These are phyloP conservation scores for Diorhabda elongata DNA, from an alignment of 1,140 invertebrate species.

Conservation along the genomic window DNA sequence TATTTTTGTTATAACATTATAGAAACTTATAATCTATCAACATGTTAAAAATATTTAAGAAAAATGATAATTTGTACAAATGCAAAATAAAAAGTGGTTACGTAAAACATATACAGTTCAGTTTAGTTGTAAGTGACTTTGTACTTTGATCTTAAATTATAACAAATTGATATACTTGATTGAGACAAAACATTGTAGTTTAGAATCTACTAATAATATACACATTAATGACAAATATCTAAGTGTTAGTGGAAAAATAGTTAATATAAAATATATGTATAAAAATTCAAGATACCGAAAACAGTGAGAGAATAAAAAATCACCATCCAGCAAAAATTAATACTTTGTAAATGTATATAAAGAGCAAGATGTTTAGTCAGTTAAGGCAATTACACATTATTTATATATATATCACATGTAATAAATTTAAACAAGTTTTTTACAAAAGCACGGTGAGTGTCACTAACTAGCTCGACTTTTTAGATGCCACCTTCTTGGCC, in stretches of 20 bases:
- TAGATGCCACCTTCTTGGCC: conserved; percentile 65
- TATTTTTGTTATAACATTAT: too few species aligned
- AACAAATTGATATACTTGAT: neutral
- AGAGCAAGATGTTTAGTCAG: conserved; percentile 28
- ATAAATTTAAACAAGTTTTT: neutral
- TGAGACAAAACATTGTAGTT: neutral
- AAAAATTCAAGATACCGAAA: conserved; percentile 8
- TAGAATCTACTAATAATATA: neutral
- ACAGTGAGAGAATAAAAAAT: conserved; percentile 8
- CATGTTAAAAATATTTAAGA: too few species aligned
- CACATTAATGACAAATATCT: conserved; percentile 1
- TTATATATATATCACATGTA: conserved; percentile 18
- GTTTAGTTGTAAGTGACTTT: neutral
- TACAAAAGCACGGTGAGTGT: neutral
- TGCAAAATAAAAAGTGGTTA: neutral
- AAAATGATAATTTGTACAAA: too few species aligned
- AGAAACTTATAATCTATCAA: too few species aligned
- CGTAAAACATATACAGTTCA: neutral
- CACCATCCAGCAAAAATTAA: conserved; percentile 6
- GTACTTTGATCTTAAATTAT: neutral
- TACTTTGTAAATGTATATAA: conserved; percentile 14
- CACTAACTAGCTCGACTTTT: conserved; percentile 51
- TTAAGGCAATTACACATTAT: conserved; percentile 28
- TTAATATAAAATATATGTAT: conserved; percentile 15
- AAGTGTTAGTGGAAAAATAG: conserved; percentile 8